Conservation (phyloP, 2,113 vertebrate species). For the Lycaon pictus region DNA sequence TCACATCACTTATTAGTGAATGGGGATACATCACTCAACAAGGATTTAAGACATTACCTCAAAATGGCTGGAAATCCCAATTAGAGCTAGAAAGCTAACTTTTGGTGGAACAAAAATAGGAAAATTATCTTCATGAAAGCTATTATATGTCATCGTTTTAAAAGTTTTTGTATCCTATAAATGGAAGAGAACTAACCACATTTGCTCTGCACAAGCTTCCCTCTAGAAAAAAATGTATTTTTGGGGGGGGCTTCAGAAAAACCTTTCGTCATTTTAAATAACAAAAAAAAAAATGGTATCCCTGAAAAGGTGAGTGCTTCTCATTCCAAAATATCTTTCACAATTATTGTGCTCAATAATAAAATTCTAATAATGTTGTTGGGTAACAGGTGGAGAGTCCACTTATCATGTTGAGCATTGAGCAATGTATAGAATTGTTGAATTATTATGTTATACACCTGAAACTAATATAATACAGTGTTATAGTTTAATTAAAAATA, state of each 20-base stretch:
- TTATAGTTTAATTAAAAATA: neutral
- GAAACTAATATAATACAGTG: neutral
- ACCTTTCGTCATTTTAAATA: neutral
- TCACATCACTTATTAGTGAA: neutral
- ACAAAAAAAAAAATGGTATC: neutral
- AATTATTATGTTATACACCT: neutral
- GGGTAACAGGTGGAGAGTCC: neutral
- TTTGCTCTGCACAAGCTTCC: neutral
- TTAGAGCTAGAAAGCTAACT: neutral
- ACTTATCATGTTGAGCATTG: neutral
- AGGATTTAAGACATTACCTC: neutral
- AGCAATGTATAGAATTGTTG: neutral
- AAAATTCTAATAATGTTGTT: neutral
- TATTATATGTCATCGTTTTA: neutral
- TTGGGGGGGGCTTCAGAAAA: slow-evolving; percentile 27
- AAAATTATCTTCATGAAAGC: neutral
- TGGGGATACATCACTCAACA: neutral
- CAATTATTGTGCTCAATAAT: neutral
- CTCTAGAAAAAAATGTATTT: slow-evolving; percentile 31
- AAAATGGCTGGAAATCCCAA: slow-evolving; percentile 21
- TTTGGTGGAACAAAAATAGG: neutral
- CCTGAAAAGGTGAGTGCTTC: slow-evolving; percentile 1
- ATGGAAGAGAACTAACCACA: neutral
- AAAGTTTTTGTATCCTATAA: neutral
- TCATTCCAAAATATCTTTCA: slow-evolving; percentile 67